Percentiles rank a stretch among this genome's conserved stretches.
Conservation (phyloP, 2,113 vertebrate species). For the Hippocampus zosterae region DNA sequence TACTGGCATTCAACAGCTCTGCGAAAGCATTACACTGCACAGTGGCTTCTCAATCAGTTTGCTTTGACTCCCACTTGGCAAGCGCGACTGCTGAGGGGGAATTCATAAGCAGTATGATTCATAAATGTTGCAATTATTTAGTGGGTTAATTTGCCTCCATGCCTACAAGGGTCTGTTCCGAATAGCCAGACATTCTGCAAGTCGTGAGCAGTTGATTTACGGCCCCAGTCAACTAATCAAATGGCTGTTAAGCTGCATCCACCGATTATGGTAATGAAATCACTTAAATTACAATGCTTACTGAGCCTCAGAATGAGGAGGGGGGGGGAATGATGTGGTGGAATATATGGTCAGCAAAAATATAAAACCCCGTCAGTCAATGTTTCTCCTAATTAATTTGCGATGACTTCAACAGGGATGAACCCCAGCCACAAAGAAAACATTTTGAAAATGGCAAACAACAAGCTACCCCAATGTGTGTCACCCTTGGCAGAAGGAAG, state of each 20-base stretch:
- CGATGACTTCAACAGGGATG: conserved; percentile 41
- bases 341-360: conserved; percentile 54
- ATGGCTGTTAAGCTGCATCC: conserved; percentile 74
- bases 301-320: conserved; percentile 35
- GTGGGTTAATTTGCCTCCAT: conserved; percentile 64
- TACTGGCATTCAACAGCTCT: conserved; percentile 35
- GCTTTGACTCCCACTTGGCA: conserved; percentile 40
- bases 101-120: conserved; percentile 70
- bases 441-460: conserved; percentile 33
- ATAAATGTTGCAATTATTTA: conserved; percentile 71
- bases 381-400: conserved; percentile 36
- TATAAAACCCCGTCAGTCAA: conserved; percentile 22
- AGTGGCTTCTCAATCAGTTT: conserved; percentile 44
- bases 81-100: conserved; percentile 43
- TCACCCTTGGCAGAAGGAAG: conserved; percentile 35
- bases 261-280: conserved; percentile 73
- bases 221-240: conserved; percentile 68
- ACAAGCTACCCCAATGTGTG: conserved; percentile 34
- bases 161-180: conserved; percentile 59
- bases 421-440: conserved; percentile 27
- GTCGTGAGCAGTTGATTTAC: conserved; percentile 73
- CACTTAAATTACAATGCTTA: conserved; percentile 53
- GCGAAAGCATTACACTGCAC: conserved; percentile 23
- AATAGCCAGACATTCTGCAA: conserved; percentile 61
- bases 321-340: conserved; percentile 37